Evolutionary conservation across 2,888 invertebrate species (phyloP).

Genomic region (Leptogaster cylindrica): DNA sequence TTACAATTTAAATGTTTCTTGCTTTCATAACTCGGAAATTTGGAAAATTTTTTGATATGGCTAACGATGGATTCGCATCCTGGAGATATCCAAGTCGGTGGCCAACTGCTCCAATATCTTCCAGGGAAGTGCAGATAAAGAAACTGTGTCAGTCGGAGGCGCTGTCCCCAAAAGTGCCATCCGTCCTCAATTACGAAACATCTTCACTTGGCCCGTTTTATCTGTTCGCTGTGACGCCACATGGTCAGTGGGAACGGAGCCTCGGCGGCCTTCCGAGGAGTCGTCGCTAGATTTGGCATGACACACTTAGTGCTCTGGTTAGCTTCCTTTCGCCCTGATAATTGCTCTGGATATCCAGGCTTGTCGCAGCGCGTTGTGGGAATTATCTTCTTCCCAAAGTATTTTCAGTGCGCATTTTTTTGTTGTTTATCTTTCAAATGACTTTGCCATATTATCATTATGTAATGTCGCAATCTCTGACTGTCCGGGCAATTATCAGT

Average conservation of each 20-base stretch:
- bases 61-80: too few relatives aligned
- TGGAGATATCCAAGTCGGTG: too few relatives aligned
- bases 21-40: too few relatives aligned
- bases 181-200: conserved; percentile 32
- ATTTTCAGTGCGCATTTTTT: too few relatives aligned
- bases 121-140: conserved; percentile 17
- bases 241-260: neutral
- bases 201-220: conserved; percentile 26
- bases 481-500: conserved; percentile 32
- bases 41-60: too few relatives aligned
- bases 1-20: too few relatives aligned
- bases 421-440: conserved; percentile 8
- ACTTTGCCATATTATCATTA: conserved; percentile 37
- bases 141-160: conserved; percentile 8
- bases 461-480: conserved; percentile 31
- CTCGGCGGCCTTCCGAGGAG: conserved; percentile 19
- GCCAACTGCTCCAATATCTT: too few relatives aligned
- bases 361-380: conserved; percentile 21
- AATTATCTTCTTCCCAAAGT: conserved; percentile 36
- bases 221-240: conserved; percentile 10
- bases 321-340: conserved; percentile 27
- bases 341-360: conserved; percentile 13
- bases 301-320: conserved; percentile 19
- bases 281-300: conserved; percentile 3
- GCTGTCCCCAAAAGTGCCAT: neutral